These are phyloP conservation scores for Gisinianus flammeolus DNA, from an alignment of 2,888 invertebrate genomes.

Conservation along the genomic window DNA sequence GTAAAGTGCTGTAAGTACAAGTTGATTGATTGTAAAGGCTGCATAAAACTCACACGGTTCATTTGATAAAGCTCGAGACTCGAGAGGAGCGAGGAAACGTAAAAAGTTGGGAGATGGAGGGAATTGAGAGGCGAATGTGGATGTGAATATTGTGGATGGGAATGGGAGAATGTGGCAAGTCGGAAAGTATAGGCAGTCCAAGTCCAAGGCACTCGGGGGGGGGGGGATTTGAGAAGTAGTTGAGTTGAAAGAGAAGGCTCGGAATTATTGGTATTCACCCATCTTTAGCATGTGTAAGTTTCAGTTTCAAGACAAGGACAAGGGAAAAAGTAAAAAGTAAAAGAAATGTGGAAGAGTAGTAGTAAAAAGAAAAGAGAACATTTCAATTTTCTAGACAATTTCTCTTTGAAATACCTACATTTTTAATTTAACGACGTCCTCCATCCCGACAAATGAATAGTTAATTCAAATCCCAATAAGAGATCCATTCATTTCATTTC, in stretches of 20 bases:
- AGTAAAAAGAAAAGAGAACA: not conserved
- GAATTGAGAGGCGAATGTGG: not conserved
- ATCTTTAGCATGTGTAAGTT: not conserved
- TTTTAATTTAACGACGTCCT: conserved; percentile 12
- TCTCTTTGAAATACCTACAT: conserved; percentile 11
- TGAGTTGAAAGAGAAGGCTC: not conserved
- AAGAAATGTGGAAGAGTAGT: too few relatives aligned
- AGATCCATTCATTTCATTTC: too few relatives aligned
- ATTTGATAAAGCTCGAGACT: not conserved
- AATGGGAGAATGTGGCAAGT: not conserved
- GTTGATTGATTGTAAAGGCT: not conserved
- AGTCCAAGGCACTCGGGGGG: not conserved
- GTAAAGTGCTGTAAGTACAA: not conserved
- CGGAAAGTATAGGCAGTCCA: not conserved
- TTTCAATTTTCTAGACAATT: conserved; percentile 21
- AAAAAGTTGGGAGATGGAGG: not conserved
- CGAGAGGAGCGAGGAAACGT: too few relatives aligned
- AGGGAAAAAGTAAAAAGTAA: too few relatives aligned
- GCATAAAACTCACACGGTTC: not conserved
- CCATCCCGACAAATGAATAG: not conserved
- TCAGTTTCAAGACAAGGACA: too few relatives aligned
- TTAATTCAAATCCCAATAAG: not conserved
- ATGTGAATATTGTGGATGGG: not conserved
- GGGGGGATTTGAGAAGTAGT: not conserved
- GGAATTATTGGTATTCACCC: not conserved